Evolutionary conservation across 1,140 invertebrate genomes (phyloP).

Genomic region (Drosophila tristis): DNA sequence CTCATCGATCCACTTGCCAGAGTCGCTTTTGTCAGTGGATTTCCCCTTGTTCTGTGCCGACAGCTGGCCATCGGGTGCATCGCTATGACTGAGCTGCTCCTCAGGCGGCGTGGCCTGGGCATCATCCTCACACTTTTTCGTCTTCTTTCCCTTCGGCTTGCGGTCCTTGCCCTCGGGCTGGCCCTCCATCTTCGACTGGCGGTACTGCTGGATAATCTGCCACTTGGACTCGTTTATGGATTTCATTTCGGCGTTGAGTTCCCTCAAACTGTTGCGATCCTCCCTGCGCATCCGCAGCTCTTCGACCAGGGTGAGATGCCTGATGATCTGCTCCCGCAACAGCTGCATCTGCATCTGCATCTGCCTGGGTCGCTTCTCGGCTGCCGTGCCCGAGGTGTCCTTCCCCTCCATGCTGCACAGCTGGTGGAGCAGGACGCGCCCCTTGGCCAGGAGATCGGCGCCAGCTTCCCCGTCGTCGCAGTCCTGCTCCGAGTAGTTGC

Average conservation of each 20-base stretch:
- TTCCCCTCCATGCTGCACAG: constrained; percentile 72
- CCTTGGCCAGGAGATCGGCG: constrained; percentile 90
- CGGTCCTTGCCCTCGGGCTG: constrained; percentile 92
- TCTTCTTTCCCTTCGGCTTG: constrained; percentile 86
- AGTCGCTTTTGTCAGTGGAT: constrained; percentile 78
- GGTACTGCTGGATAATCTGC: constrained; percentile 92
- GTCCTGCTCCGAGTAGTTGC: constrained; percentile 87
- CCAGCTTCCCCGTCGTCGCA: constrained; percentile 84
- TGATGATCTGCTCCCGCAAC: constrained; percentile 91
- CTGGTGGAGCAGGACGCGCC: constrained; percentile 89
- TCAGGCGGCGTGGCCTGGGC: constrained; percentile 89
- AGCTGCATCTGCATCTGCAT: constrained; percentile 86
- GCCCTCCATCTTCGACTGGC: constrained; percentile 90
- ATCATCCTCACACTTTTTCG: constrained; percentile 92
- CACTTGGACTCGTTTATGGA: constrained; percentile 92
- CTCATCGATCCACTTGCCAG: constrained; percentile 85
- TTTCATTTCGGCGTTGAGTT: constrained; percentile 90
- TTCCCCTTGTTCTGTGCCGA: constrained; percentile 84
- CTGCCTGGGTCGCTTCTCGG: constrained; percentile 90
- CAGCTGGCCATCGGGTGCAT: constrained; percentile 87
- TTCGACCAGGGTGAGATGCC: constrained; percentile 90
- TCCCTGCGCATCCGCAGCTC: constrained; percentile 93
- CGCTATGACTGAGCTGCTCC: constrained; percentile 87
- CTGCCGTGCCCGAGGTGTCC: constrained; percentile 85
- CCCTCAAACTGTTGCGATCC: constrained; percentile 90